These are phyloP conservation scores for Poecilus cupreus DNA, from an alignment of 2,888 invertebrate species.

Conservation along the genomic window DNA sequence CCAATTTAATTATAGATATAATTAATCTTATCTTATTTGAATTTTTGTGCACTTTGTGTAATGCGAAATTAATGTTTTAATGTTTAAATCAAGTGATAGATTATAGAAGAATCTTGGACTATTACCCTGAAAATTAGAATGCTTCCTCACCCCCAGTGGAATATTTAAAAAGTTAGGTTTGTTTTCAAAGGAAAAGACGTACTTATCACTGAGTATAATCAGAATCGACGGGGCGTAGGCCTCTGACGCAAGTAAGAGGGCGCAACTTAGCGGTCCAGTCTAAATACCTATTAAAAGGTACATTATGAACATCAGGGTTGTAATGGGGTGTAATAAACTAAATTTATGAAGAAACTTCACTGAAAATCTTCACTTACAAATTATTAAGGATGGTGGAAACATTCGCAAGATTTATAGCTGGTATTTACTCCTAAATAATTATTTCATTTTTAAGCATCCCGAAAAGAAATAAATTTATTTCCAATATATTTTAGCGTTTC, in stretches of 20 bases:
- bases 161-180: background rate
- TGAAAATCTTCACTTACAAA: conserved; percentile 16
- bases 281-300: conserved; percentile 29
- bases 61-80: too few relatives aligned
- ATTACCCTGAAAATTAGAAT: too few relatives aligned
- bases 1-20: too few relatives aligned
- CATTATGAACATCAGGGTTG: conserved; percentile 17
- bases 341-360: conserved; percentile 25
- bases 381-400: background rate
- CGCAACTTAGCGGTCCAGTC: background rate
- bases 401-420: conserved; percentile 11
- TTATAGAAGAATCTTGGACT: too few relatives aligned
- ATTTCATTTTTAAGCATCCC: background rate
- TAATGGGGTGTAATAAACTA: conserved; percentile 18
- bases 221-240: background rate
- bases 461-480: background rate
- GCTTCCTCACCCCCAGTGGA: background rate
- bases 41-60: too few relatives aligned
- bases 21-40: too few relatives aligned
- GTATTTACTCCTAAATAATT: background rate
- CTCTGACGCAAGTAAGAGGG: background rate
- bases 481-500: background rate
- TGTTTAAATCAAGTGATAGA: too few relatives aligned
- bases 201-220: background rate
- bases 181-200: background rate